Evolutionary conservation across 2,113 vertebrate genomes (phyloP), one percentile per base, ranked within the genome.

Genomic region (Erythrocercus mccallii): DNA sequence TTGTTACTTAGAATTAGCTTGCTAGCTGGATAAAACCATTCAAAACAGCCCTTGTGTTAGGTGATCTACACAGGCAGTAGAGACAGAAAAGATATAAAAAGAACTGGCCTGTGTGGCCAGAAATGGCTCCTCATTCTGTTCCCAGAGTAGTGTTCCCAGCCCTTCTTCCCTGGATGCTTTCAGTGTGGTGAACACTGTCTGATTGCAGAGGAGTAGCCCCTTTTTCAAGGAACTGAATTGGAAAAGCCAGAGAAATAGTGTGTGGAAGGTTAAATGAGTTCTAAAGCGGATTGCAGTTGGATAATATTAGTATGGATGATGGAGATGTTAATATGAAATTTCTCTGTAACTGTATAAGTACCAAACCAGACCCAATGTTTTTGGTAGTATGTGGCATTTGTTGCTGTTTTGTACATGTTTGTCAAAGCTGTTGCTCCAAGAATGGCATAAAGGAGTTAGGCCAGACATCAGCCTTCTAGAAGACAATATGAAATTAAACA

Each of bases 1-100:
- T 95, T 97, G 94, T 94, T 97, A 80, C 91, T 90, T 83, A 62
- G 79, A 89, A 82, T 93, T 93, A 92, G 85, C 81, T 94, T 89
- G 61, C 89, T 81, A 33, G 73, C 50, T 81, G 74, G 89, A 88
- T 65, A 94, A 91, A 96, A 47, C 48, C 44, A 19, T 88, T 87
- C 71, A 47, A 54, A 88, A 44, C 57, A 86, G 35, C 38, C 78
- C 81, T 65, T 79, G 23, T 62, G 81, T 86, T 88, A 74, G 68
- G 37, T 79, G 40, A 77, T 93, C 71, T 58, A 11, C 65, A 56
- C 23, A 60, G 84, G 44, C 57, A 60, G 13, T 31, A 31, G 56
- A 51, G 44, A 56, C 22, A 65, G 66, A 62, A 61, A 60, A 91
- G 51, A 19, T 76, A 62, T 76, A 35, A 80, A 76, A 92, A 71